Conservation (phyloP, 2,113 vertebrate species). For the Nycticebus coucang region DNA sequence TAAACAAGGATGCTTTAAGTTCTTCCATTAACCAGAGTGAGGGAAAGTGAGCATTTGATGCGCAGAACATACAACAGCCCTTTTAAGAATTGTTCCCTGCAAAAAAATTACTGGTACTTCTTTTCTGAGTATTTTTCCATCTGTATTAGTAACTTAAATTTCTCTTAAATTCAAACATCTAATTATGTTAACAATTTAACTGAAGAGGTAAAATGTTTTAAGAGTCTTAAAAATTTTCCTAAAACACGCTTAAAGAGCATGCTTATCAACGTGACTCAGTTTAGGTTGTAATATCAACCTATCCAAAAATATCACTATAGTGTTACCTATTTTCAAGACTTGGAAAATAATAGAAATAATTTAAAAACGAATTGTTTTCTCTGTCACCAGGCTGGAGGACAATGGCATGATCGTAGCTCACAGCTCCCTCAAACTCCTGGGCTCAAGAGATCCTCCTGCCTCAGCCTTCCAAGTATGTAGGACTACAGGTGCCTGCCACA, state of each 20-base stretch:
- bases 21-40: neutral
- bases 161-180: slow-evolving; percentile 32
- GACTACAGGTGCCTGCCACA: too few species aligned
- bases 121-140: neutral
- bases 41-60: neutral
- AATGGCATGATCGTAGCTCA: neutral
- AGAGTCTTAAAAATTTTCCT: slow-evolving; percentile 38
- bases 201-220: neutral
- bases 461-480: neutral
- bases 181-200: neutral
- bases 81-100: neutral
- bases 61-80: neutral
- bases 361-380: neutral
- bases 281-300: neutral
- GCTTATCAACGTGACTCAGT: neutral
- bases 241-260: neutral
- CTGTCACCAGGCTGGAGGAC: too few species aligned
- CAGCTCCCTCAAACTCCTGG: neutral
- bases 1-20: slow-evolving; percentile 1
- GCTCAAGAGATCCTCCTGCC: neutral
- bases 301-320: neutral
- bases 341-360: neutral
- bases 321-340: neutral
- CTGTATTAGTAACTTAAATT: neutral
- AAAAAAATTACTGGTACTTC: neutral